A percentile compares a stretch with the other conserved stretches of the same genome.
These are phyloP conservation scores for Leguminivora glycinivorella DNA, from an alignment of 1,140 invertebrate species.

Conservation along the genomic window DNA sequence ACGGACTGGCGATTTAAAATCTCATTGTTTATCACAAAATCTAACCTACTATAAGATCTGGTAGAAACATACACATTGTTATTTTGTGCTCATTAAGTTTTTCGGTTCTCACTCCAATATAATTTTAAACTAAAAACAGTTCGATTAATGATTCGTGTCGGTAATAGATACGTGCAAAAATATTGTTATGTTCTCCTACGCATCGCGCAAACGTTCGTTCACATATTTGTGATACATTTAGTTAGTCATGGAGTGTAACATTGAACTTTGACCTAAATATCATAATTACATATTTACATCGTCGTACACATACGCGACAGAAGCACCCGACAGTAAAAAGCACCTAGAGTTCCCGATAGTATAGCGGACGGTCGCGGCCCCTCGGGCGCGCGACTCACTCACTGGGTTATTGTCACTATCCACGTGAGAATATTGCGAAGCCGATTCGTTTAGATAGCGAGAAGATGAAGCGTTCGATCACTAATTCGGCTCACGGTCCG, in stretches of 20 bases:
- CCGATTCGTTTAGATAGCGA: neutral
- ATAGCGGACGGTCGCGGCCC: conserved; percentile 64
- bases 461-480: conserved; percentile 19
- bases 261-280: conserved; percentile 55
- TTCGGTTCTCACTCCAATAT: conserved; percentile 14
- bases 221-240: conserved; percentile 48
- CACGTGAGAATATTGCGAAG: conserved; percentile 14
- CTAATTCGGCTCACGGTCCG: conserved; percentile 6
- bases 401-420: conserved; percentile 16
- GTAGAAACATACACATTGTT: conserved; percentile 61
- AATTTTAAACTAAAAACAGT: conserved; percentile 12
- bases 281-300: conserved; percentile 69
- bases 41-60: conserved; percentile 73
- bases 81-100: conserved; percentile 61
- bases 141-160: conserved; percentile 18
- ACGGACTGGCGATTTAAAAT: conserved; percentile 62
- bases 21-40: conserved; percentile 76
- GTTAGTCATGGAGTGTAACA: conserved; percentile 59
- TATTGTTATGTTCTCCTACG: conserved; percentile 20
- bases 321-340: conserved; percentile 78
- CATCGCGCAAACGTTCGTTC: conserved; percentile 21
- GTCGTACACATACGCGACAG: conserved; percentile 71
- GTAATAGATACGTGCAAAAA: conserved; percentile 15
- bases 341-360: conserved; percentile 75
- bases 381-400: conserved; percentile 45